Evolutionary conservation across 2,797 vertebrate species (phyloP).

Genomic region (Morelia viridis): DNA sequence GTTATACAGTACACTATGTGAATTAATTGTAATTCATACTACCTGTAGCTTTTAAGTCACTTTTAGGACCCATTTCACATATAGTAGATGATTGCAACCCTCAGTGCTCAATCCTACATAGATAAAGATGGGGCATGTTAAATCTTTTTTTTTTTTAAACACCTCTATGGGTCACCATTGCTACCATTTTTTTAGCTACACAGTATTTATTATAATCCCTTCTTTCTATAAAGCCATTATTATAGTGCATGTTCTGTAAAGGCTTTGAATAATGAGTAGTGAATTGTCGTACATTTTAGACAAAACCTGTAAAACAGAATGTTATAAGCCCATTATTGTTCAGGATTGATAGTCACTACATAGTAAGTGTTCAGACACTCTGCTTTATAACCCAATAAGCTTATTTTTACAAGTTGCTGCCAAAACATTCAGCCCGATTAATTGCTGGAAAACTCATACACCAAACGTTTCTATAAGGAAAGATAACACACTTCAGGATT

Average conservation of each 20-base stretch:
- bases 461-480: background rate
- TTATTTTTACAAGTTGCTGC: background rate
- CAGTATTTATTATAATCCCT: slow-evolving; percentile 24
- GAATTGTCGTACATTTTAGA: background rate
- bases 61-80: background rate
- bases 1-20: background rate
- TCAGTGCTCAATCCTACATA: background rate
- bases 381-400: background rate
- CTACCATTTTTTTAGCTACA: background rate
- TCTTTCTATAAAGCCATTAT: background rate
- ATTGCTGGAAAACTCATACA: background rate
- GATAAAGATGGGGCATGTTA: background rate
- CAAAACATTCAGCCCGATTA: background rate
- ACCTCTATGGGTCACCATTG: background rate
- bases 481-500: background rate
- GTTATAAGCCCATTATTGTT: background rate
- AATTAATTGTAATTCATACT: background rate
- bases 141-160: background rate
- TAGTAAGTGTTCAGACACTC: background rate
- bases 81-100: background rate
- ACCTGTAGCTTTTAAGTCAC: background rate
- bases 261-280: background rate
- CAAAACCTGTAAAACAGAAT: background rate
- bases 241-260: background rate
- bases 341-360: background rate